Evolutionary conservation across 2,113 vertebrate genomes (phyloP), one percentile per base, ranked within the genome.

Genomic region (Lates calcarifer): DNA sequence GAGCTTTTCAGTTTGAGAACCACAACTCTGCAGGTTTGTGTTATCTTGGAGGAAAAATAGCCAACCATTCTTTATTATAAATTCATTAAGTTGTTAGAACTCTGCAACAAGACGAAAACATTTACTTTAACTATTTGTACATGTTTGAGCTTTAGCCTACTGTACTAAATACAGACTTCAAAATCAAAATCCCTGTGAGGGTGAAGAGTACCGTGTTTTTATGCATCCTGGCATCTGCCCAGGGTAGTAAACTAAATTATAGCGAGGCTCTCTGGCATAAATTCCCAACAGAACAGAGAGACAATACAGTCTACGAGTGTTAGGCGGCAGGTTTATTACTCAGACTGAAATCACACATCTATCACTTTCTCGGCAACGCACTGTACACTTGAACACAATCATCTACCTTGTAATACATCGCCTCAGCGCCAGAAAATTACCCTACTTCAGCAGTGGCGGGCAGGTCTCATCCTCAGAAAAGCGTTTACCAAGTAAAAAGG

Each of bases 331-430:
- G 35, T 82, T 87, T 68, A 84, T 83, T 82, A 83, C 47, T 29
- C 66, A 76, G 64, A 43, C 81, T 65, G 31, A 57, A 79, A 89
- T 88, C 75, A 85, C 72, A 66, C 55, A 79, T 85, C 79, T 73
- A 77, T 83, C 62, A 81, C 33, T 73, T 81, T 86, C 78, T 55
- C 41, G 22, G 62, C 53, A 66, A 80, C 37, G 26, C 33, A 65
- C 35, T 62, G 71, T 45, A 70, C 81, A 89, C 85, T 90, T 89
- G 62, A 86, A 73, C 60, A 75, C 83, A 93, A 86, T 90, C 80
- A 86, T 84, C 86, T 74, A 63, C 65, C 79, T 72, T 81, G 51
- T 81, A 81, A 80, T 65, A 77, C 68, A 35, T 57, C 20, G 39
- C 47, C 78, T 81, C 77, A 53, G 79, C 5, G 15, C 51, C 77